These are phyloP conservation scores for Gymnarchus niloticus DNA, from an alignment of 2,113 vertebrate species.

Conservation along the genomic window DNA sequence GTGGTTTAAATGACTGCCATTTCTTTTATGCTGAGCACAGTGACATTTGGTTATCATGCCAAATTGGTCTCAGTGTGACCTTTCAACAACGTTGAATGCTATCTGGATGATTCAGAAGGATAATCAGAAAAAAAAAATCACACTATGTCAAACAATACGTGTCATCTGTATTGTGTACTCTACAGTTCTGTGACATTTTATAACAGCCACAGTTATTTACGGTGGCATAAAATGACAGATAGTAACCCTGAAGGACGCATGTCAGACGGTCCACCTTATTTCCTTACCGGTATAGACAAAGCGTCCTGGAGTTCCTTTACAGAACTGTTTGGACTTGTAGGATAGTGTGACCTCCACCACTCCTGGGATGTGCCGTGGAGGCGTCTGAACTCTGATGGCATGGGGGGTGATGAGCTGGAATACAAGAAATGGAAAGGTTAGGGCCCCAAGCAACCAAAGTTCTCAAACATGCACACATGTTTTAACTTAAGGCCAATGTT, in stretches of 20 bases:
- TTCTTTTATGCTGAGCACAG: neutral
- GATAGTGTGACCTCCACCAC: slow-evolving; percentile 97
- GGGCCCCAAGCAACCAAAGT: neutral
- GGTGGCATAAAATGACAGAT: neutral
- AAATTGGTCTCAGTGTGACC: neutral
- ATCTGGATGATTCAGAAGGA: neutral
- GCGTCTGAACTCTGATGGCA: slow-evolving; percentile 96
- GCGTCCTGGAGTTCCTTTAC: slow-evolving; percentile 73
- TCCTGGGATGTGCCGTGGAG: slow-evolving; percentile 94
- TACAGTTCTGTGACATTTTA: neutral
- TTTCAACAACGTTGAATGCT: slow-evolving; percentile 5
- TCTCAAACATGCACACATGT: neutral
- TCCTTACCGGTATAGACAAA: slow-evolving; percentile 20
- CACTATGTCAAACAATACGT: neutral
- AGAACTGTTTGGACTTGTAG: slow-evolving; percentile 99
- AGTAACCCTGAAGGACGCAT: neutral
- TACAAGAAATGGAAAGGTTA: slow-evolving; percentile 34
- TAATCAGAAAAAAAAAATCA: neutral
- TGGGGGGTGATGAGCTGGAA: slow-evolving; percentile 94
- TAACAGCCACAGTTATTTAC: neutral
- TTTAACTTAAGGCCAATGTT: too few species aligned
- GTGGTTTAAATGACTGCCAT: neutral
- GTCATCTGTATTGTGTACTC: neutral
- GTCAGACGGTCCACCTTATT: too few species aligned
- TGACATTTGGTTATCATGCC: slow-evolving; percentile 10